phyloP scores from a whole-genome alignment of 2,888 invertebrate genomes.

The Slavum lentiscoides region DNA sequence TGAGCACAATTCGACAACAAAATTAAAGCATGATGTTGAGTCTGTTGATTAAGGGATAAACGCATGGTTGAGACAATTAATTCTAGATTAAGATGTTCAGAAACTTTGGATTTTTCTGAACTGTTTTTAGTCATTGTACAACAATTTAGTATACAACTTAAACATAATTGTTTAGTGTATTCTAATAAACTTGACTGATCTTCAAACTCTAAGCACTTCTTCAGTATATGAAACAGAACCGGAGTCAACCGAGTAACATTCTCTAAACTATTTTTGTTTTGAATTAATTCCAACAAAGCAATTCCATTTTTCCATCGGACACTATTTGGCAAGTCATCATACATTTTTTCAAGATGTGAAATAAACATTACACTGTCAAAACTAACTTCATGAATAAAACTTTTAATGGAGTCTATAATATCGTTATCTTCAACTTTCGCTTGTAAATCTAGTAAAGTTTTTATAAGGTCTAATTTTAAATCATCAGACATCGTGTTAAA shows the following conservation, averaged over 20 bases:
- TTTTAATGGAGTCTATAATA: constrained; percentile 53
- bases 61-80: constrained; percentile 85
- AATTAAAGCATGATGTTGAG: constrained; percentile 89
- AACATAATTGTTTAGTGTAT: constrained; percentile 83
- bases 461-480: constrained; percentile 51
- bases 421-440: constrained; percentile 48
- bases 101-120: constrained; percentile 61
- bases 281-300: constrained; percentile 79
- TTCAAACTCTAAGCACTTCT: constrained; percentile 78
- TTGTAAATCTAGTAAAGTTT: constrained; percentile 52
- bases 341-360: constrained; percentile 54
- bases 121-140: constrained; percentile 63
- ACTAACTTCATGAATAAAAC: constrained; percentile 55
- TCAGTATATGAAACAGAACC: constrained; percentile 75
- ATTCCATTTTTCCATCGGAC: constrained; percentile 75
- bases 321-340: constrained; percentile 25
- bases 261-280: constrained; percentile 79
- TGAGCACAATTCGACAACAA: constrained; percentile 78
- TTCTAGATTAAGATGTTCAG: constrained; percentile 69
- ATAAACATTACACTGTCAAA: constrained; percentile 53
- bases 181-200: constrained; percentile 77
- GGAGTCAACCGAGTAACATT: constrained; percentile 72
- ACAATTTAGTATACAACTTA: constrained; percentile 76
- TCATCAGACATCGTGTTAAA: constrained; percentile 59
- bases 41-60: constrained; percentile 89